These are phyloP conservation scores for Microtus oregoni DNA, from an alignment of 2,113 vertebrate species.

Conservation along the genomic window DNA sequence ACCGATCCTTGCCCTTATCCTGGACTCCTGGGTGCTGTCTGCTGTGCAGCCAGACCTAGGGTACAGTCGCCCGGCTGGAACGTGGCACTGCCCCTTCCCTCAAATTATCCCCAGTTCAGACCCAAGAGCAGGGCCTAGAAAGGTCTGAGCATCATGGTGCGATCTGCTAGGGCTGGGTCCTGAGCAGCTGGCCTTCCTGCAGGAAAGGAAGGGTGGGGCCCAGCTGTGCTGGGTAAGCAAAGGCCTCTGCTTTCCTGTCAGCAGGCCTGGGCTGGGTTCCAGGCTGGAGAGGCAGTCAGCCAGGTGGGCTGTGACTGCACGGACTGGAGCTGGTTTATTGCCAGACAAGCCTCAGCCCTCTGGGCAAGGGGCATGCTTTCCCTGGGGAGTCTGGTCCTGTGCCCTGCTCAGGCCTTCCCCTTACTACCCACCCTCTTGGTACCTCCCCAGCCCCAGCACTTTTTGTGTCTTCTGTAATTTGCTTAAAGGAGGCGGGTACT, in stretches of 20 bases:
- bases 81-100: not conserved
- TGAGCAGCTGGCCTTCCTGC: slow-evolving; percentile 61
- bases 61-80: slow-evolving; percentile 45
- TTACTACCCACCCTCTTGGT: not conserved
- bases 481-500: slow-evolving; percentile 71
- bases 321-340: slow-evolving; percentile 57
- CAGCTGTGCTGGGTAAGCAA: slow-evolving; percentile 19
- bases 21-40: slow-evolving; percentile 49
- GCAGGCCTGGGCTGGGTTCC: not conserved
- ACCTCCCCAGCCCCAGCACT: slow-evolving; percentile 77
- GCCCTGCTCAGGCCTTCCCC: not conserved
- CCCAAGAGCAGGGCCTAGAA: not conserved
- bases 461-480: slow-evolving; percentile 50
- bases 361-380: not conserved
- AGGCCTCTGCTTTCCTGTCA: slow-evolving; percentile 31
- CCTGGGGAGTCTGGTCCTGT: slow-evolving; percentile 56
- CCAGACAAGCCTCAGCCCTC: slow-evolving; percentile 28
- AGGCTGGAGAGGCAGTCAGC: not conserved
- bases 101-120: not conserved
- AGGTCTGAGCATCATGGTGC: not conserved
- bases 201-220: slow-evolving; percentile 24
- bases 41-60: slow-evolving; percentile 67
- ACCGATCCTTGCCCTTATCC: not conserved
- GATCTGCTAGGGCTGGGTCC: slow-evolving; percentile 73
- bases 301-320: slow-evolving; percentile 26